Conservation (phyloP, 2,888 invertebrate genomes). For the Liodrosophila aerea region DNA sequence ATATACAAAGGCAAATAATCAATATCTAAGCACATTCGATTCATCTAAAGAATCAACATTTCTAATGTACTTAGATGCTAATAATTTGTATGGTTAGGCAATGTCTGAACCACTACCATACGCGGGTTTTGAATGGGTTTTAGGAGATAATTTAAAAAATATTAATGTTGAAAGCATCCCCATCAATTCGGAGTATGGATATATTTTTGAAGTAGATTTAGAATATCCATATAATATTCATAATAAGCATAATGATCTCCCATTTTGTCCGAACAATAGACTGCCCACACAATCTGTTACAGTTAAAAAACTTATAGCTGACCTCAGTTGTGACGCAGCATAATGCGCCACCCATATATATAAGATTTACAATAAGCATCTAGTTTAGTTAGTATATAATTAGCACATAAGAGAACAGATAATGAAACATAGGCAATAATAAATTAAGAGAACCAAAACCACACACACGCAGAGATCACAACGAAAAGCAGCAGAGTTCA, state of each 20-base stretch:
- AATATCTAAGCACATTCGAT: too few species aligned
- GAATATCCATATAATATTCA: not conserved
- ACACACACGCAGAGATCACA: too few species aligned
- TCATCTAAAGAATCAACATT: not conserved
- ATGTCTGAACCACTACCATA: not conserved
- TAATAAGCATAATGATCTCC: not conserved
- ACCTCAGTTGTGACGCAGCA: too few species aligned
- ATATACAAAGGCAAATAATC: too few species aligned
- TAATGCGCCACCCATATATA: too few species aligned
- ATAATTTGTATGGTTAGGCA: not conserved
- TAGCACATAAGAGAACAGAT: too few species aligned
- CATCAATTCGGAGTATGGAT: not conserved
- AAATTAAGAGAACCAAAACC: too few species aligned
- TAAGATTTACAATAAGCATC: too few species aligned
- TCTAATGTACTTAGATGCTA: slow-evolving; percentile 3
- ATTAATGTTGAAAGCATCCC: not conserved
- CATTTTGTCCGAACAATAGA: not conserved
- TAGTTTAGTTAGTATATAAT: too few species aligned
- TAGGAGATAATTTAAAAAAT: not conserved
- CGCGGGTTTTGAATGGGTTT: not conserved
- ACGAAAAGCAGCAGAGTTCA: too few species aligned
- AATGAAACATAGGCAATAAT: too few species aligned
- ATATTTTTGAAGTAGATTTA: slow-evolving; percentile 2
- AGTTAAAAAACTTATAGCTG: too few species aligned
- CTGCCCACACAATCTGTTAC: not conserved